Conservation (phyloP, 2,113 vertebrate species). For the Proteles cristata region DNA sequence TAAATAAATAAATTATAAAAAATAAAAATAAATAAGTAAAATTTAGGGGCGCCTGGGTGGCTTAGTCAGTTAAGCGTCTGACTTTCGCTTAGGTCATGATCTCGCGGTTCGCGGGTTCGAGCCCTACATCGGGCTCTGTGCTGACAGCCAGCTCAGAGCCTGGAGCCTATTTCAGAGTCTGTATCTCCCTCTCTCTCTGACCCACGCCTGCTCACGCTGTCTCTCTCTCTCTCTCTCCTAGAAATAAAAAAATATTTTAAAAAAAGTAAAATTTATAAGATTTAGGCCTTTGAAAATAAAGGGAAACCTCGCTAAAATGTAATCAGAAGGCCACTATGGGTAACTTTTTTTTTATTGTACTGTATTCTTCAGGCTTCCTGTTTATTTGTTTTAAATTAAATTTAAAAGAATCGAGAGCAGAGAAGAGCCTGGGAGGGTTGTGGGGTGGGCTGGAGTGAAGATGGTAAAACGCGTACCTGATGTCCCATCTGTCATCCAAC, state of each 20-base stretch:
- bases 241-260: too few relatives aligned
- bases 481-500: neutral
- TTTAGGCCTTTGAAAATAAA: neutral
- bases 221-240: too few relatives aligned
- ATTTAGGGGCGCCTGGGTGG: neutral
- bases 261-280: neutral
- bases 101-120: too few relatives aligned
- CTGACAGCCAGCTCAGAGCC: too few relatives aligned
- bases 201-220: too few relatives aligned
- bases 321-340: neutral
- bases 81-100: too few relatives aligned
- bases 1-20: too few relatives aligned
- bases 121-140: too few relatives aligned
- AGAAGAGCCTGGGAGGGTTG: neutral
- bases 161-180: too few relatives aligned
- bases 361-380: neutral
- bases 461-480: neutral
- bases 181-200: too few relatives aligned
- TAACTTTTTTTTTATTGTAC: neutral
- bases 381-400: neutral
- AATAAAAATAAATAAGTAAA: neutral
- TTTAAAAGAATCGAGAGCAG: neutral
- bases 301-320: neutral
- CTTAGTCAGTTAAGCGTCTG: too few relatives aligned
- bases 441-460: neutral